phyloP scores from a whole-genome alignment of 2,888 invertebrate species.

The Netelia melanura region DNA sequence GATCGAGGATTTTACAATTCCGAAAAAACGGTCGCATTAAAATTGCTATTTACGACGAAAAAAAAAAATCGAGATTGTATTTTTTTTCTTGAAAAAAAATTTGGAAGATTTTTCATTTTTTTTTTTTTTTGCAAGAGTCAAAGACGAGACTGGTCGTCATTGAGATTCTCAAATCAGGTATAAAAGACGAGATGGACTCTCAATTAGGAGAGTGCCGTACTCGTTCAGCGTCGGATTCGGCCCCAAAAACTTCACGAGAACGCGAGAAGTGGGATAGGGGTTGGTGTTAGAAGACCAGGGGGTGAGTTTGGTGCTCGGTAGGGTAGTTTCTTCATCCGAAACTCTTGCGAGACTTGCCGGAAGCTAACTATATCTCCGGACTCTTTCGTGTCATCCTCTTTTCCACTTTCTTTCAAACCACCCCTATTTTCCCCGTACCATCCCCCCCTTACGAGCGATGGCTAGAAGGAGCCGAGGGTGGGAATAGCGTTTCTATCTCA shows the following conservation, averaged over 20 bases:
- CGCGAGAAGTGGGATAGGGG: slow-evolving; percentile 12
- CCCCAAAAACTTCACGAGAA: slow-evolving; percentile 72
- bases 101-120: neutral
- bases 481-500: slow-evolving; percentile 24
- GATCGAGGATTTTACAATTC: slow-evolving; percentile 26
- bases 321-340: slow-evolving; percentile 60
- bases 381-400: slow-evolving; percentile 45
- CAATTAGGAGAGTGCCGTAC: slow-evolving; percentile 76
- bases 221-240: slow-evolving; percentile 67
- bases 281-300: slow-evolving; percentile 8
- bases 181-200: slow-evolving; percentile 69
- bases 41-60: neutral
- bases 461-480: slow-evolving; percentile 11
- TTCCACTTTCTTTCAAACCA: slow-evolving; percentile 31
- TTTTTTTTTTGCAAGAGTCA: slow-evolving; percentile 8
- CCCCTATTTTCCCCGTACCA: neutral
- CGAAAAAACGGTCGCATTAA: neutral
- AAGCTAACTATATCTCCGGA: slow-evolving; percentile 48
- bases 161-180: slow-evolving; percentile 57
- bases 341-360: slow-evolving; percentile 59
- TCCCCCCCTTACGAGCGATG: neutral
- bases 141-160: slow-evolving; percentile 60
- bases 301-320: slow-evolving; percentile 37
- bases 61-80: neutral
- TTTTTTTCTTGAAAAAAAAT: neutral